Evolutionary conservation across 2,113 vertebrate genomes (phyloP).

Genomic region (Trichechus manatus): DNA sequence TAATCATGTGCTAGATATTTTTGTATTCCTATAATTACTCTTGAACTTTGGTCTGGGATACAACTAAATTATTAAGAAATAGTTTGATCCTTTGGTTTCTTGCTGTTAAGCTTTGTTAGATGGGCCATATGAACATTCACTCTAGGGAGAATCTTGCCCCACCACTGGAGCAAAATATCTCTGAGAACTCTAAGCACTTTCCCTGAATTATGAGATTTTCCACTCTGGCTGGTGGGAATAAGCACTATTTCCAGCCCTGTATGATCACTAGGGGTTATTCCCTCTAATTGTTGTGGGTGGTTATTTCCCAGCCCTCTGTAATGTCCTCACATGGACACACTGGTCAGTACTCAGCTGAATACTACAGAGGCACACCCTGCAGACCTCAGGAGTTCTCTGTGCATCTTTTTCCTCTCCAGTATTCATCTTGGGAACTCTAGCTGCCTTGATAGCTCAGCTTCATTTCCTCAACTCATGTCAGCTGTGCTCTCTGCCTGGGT

Average conservation of each 20-base stretch:
- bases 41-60: not conserved
- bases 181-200: not conserved
- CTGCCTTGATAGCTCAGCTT: not conserved
- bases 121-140: not conserved
- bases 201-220: not conserved
- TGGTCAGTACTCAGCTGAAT: not conserved
- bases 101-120: not conserved
- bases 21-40: not conserved
- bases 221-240: not conserved
- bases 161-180: not conserved
- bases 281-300: not conserved
- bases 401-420: not conserved
- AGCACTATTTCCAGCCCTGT: not conserved
- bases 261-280: not conserved
- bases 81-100: not conserved
- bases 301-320: not conserved
- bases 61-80: no score
- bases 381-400: not conserved
- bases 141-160: not conserved
- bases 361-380: rapidly evolving
- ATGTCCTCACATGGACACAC: not conserved
- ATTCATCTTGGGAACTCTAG: not conserved
- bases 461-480: not conserved
- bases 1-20: not conserved
- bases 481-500: not conserved